Conservation (phyloP, 2,888 invertebrate genomes). For the Homarus gammarus region DNA sequence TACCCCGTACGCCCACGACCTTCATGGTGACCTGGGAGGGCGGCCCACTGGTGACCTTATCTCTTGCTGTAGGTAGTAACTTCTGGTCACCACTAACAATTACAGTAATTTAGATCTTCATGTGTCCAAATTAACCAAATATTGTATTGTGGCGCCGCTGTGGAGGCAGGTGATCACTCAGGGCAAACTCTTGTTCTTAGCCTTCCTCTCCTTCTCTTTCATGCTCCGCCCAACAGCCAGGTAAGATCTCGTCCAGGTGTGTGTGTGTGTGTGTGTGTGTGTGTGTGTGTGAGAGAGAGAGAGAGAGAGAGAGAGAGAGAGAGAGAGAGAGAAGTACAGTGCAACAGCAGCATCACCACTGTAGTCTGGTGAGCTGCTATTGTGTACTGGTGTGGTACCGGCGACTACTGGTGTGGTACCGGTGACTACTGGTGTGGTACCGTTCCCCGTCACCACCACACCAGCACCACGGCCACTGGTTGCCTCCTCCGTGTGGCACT, state of each 20-base stretch:
- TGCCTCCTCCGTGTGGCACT: background rate
- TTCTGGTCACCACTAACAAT: background rate
- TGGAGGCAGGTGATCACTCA: background rate
- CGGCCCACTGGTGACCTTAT: background rate
- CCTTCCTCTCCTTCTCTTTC: constrained; percentile 4
- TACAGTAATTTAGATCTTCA: background rate
- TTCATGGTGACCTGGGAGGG: background rate
- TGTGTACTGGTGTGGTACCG: too few relatives aligned
- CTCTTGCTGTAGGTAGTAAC: background rate
- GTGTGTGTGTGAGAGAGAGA: too few relatives aligned
- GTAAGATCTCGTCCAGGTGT: background rate
- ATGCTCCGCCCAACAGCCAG: background rate
- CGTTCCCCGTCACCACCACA: too few relatives aligned
- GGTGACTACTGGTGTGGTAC: background rate
- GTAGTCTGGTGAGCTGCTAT: too few relatives aligned
- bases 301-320: too few relatives aligned
- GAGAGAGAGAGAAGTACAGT: too few relatives aligned
- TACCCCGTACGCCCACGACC: background rate
- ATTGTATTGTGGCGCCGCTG: background rate
- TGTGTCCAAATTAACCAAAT: background rate
- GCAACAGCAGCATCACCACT: too few relatives aligned
- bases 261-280: background rate
- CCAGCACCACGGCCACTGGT: background rate
- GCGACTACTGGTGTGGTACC: background rate
- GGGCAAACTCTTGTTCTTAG: background rate